phyloP scores from a whole-genome alignment of 1,140 invertebrate species.

The Globodera rostochiensis region DNA sequence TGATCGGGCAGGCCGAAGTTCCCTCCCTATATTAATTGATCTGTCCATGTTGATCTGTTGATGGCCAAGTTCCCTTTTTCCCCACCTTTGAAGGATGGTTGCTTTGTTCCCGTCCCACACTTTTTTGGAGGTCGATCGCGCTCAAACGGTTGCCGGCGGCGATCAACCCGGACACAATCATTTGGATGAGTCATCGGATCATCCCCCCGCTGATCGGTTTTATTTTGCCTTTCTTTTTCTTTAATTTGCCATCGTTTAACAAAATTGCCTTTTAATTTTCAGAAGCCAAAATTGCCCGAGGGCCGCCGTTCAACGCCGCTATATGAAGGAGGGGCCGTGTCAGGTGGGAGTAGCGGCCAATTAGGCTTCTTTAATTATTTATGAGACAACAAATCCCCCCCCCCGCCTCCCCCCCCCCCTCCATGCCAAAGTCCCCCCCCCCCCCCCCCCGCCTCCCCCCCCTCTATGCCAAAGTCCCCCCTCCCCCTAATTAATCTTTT shows the following conservation, averaged over 20 bases:
- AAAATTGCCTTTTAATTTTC: background rate
- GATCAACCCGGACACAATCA: background rate
- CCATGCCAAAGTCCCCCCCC: too few species aligned
- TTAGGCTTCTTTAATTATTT: too few species aligned
- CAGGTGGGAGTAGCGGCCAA: background rate
- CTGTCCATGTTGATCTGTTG: too few species aligned
- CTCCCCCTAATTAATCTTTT: background rate
- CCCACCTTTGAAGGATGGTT: background rate
- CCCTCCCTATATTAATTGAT: too few species aligned
- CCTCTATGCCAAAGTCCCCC: too few species aligned
- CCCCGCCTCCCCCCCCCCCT: too few species aligned
- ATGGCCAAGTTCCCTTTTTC: background rate
- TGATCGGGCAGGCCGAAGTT: too few species aligned
- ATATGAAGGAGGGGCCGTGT: slow-evolving; percentile 22
- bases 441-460: too few species aligned
- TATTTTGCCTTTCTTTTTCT: background rate
- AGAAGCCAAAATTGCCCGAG: slow-evolving; percentile 17
- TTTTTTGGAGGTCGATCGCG: background rate
- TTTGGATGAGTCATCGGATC: background rate
- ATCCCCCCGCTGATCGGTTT: background rate
- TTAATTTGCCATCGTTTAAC: too few species aligned
- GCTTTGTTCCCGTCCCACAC: background rate
- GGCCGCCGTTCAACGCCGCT: slow-evolving; percentile 18
- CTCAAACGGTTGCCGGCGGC: background rate
- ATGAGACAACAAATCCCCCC: too few species aligned